These are phyloP conservation scores for Rhinatrema bivittatum DNA, from an alignment of 2,797 vertebrate species.

Conservation along the genomic window DNA sequence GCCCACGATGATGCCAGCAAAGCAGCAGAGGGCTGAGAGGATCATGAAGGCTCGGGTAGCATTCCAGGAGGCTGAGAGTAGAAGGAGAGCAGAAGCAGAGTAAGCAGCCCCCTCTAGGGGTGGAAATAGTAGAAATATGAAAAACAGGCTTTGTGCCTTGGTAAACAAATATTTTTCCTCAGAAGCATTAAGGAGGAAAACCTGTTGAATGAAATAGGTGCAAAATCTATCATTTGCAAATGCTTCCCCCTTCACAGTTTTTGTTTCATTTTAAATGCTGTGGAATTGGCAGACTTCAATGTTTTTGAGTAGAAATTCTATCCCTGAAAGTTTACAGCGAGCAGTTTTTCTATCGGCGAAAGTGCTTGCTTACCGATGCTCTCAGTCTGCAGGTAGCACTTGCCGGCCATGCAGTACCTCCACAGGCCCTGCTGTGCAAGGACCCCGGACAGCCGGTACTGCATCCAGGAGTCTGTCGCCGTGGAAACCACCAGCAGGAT, in stretches of 20 bases:
- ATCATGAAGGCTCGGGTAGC: slow-evolving; percentile 84
- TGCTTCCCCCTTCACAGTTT: too few species aligned
- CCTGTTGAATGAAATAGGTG: too few species aligned
- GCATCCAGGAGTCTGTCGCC: slow-evolving; percentile 85
- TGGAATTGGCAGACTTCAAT: too few species aligned
- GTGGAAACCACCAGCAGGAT: slow-evolving; percentile 79
- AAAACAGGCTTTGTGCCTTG: too few species aligned
- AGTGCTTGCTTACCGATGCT: slow-evolving; percentile 65
- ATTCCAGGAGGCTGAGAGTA: slow-evolving; percentile 72
- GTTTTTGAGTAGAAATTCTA: too few species aligned
- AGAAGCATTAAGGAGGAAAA: too few species aligned
- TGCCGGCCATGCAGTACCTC: slow-evolving; percentile 77
- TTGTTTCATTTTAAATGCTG: too few species aligned
- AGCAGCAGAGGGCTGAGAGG: slow-evolving; percentile 72
- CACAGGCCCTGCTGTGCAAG: slow-evolving; percentile 83
- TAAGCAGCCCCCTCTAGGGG: not conserved
- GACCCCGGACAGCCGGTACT: slow-evolving; percentile 74
- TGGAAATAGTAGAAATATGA: fast-evolving
- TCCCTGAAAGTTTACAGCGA: too few species aligned
- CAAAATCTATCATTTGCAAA: too few species aligned
- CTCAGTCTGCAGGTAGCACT: slow-evolving; percentile 81
- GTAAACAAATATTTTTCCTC: too few species aligned
- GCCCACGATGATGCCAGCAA: slow-evolving; percentile 69
- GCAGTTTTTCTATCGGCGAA: too few species aligned
- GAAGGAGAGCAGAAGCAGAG: not conserved